A percentile compares a stretch with the other conserved stretches of the same genome.
phyloP scores from a whole-genome alignment of 1,140 invertebrate genomes.

The Asobara japonica region DNA sequence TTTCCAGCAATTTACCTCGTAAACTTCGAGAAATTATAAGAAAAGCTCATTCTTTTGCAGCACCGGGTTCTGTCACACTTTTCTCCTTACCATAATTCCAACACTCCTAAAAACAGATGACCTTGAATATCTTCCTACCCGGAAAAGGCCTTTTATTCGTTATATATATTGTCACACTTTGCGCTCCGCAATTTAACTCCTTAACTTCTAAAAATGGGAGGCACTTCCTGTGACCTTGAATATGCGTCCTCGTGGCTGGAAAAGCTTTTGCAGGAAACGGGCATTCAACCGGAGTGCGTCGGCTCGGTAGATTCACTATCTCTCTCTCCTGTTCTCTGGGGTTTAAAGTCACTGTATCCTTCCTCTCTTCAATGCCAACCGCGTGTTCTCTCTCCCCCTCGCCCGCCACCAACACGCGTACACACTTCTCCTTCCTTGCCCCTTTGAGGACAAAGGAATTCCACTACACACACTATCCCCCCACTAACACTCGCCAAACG shows the following conservation, averaged over 20 bases:
- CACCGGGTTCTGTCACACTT: too few species aligned
- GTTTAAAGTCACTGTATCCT: slow-evolving; percentile 17
- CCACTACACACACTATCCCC: slow-evolving; percentile 38
- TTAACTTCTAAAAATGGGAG: too few species aligned
- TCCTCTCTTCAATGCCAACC: slow-evolving; percentile 13
- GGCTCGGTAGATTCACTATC: not conserved
- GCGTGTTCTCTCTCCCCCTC: not conserved
- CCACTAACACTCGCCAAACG: not conserved
- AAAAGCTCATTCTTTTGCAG: too few species aligned
- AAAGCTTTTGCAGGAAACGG: slow-evolving; percentile 40
- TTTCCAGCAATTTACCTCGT: too few species aligned
- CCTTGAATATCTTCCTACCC: too few species aligned
- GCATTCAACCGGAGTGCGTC: slow-evolving; percentile 43
- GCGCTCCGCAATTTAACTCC: too few species aligned
- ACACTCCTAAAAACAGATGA: too few species aligned
- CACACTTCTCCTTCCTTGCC: not conserved
- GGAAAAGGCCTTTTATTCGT: too few species aligned
- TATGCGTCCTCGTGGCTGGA: slow-evolving; percentile 40
- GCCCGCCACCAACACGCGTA: not conserved
- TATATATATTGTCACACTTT: too few species aligned
- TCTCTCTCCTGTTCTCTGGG: slow-evolving; percentile 28
- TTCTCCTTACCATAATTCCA: too few species aligned
- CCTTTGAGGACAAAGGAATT: slow-evolving; percentile 60
- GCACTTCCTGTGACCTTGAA: not conserved
- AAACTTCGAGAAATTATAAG: too few species aligned